Evolutionary conservation across 2,888 invertebrate genomes (phyloP), one percentile per base, ranked within the genome.

Genomic region (Dinocampus coccinellae): DNA sequence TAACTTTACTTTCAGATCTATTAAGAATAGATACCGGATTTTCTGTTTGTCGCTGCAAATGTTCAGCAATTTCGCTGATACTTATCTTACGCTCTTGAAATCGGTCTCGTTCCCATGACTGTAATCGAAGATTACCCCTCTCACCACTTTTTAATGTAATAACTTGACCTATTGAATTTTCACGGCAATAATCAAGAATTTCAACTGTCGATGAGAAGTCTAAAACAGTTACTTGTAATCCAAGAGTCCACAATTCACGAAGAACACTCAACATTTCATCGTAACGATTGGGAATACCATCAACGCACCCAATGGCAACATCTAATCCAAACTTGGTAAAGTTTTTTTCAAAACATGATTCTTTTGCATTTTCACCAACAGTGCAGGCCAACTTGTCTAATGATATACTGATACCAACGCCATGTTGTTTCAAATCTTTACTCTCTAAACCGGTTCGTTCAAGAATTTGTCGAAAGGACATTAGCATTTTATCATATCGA

Each of bases 361-460:
- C 87, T 81, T 90, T 86, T 81, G 90, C 87, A 20, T 22, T 6
- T 72, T 90, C 89, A 29, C 89, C 88, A n/a, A 92, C 87, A 0
- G 91, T 90, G 61, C 90, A 90, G 0, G 92, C 92, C 78, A 97
- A 89, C 81, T 93, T 92, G 80, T 97, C 97, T 72, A 97, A 86
- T 0, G 94, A 95, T 82, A 97, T 91, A 3, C 96, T 96, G 76
- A 97, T 92, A 0, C 97, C 97, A 0, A 93, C 95, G 0, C 94
- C 95, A 36, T 89, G 89, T 77, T 91, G 91, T 34, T 83, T 84
- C 0, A 82, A 79, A 62, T 88, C 87, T 57, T 83, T 86, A 60
- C 80, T 79, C 3, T 84, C 78, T 80, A 83, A 80, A 36, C 83
- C 85, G 0, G 87, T 84, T 20, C 84, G 78, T 57, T 88, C 87